A percentile compares a stretch with the other conserved stretches of the same genome.
phyloP scores from a whole-genome alignment of 2,113 vertebrate species.

The Myanophis thanlyinensis region DNA sequence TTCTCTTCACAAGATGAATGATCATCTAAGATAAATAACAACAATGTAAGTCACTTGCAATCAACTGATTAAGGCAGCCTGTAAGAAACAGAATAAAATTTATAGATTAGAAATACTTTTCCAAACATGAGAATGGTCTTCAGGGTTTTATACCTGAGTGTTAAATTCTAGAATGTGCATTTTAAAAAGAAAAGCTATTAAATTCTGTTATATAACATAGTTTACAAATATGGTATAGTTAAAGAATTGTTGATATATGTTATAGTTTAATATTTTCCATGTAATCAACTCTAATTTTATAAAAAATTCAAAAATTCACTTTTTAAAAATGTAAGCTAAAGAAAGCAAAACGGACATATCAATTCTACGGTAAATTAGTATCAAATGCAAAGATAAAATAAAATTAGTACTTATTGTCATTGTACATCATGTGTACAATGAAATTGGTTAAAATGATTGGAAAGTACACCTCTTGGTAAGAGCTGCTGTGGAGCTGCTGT shows the following conservation, averaged over 20 bases:
- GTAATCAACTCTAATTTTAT: background rate
- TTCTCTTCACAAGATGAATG: slow-evolving; percentile 2
- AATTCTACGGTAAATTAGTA: background rate
- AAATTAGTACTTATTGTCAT: too few species aligned
- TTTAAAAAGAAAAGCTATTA: background rate
- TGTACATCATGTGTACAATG: too few species aligned
- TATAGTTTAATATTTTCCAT: background rate
- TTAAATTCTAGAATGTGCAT: background rate
- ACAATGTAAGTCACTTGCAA: background rate
- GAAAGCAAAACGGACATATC: background rate
- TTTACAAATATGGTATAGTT: background rate
- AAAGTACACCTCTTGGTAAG: background rate
- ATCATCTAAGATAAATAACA: background rate
- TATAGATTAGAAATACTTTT: background rate
- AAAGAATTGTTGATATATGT: background rate
- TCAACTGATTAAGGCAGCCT: background rate
- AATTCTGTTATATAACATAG: background rate
- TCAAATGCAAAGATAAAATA: background rate
- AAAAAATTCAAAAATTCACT: background rate
- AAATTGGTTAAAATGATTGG: background rate
- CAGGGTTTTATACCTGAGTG: background rate
- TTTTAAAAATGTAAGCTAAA: background rate
- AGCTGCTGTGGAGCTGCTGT: background rate
- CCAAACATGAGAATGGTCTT: background rate
- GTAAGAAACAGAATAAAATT: background rate